These are phyloP conservation scores for Epicauta chinensis DNA, from an alignment of 1,140 invertebrate species.

Conservation along the genomic window DNA sequence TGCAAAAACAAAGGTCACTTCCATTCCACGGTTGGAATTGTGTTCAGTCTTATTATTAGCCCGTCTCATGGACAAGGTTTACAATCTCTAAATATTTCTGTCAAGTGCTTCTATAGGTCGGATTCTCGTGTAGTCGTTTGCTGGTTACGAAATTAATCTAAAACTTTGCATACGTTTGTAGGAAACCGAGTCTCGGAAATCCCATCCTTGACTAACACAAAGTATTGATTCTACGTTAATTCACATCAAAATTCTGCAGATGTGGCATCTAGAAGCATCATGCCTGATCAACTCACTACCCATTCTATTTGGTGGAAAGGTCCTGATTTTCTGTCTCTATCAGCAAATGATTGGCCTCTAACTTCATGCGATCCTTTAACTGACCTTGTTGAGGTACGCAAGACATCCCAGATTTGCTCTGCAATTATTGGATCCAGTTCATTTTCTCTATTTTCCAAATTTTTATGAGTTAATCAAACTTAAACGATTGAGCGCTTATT, in stretches of 20 bases:
- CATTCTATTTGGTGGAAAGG: background rate
- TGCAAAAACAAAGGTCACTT: too few relatives aligned
- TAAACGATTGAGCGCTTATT: background rate
- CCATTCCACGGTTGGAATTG: too few relatives aligned
- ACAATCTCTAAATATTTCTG: background rate
- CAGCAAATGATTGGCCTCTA: background rate
- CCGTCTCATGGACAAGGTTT: too few relatives aligned
- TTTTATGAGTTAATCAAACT: background rate
- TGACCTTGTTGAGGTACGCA: too few relatives aligned
- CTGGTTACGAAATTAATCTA: conserved; percentile 27
- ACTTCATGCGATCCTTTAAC: background rate
- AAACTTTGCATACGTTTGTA: conserved; percentile 30
- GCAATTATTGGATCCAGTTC: too few relatives aligned
- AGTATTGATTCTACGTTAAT: conserved; percentile 7
- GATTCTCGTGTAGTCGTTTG: background rate
- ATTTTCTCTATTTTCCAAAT: background rate
- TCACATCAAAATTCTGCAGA: conserved; percentile 14
- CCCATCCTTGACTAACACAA: background rate
- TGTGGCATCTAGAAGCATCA: background rate
- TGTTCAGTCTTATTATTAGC: too few relatives aligned
- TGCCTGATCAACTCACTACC: background rate
- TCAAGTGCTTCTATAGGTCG: background rate
- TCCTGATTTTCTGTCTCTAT: background rate
- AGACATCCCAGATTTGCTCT: too few relatives aligned
- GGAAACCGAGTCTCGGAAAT: conserved; percentile 15